Base-by-base conservation (phyloP, 2,113 vertebrate genomes). In the Tympanuchus pallidicinctus region DNA sequence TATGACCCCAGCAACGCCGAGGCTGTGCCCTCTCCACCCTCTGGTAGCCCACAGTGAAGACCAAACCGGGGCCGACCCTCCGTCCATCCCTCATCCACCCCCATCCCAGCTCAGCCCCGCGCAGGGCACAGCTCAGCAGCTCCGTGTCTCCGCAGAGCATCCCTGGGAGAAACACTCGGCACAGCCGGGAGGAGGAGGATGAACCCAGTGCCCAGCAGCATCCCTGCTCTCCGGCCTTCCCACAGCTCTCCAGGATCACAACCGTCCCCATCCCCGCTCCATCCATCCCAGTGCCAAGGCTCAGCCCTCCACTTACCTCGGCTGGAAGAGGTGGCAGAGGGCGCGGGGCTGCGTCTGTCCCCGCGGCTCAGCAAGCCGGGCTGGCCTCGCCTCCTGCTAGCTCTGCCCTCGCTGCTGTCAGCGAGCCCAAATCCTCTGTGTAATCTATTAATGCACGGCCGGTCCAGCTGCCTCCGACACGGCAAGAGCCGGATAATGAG, bases 401-500 rank as follows among this genome's bases (percentile, higher is more conserved):
- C 81, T 24, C 76, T 66, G 6, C 66, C 84, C 43, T 13, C 22
- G 74, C 93, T 77, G 56, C 93, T 77, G 56, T 4, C 11, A 61
- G 77, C 63, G 42, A 64, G 75, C 63, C 72, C 91, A 64, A 94
- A 92, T 24, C 95, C 96, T 88, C 86, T 28, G 90, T 79, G 95
- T 95, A 94, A 97, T 96, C 97, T 97, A 54, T 94, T 92, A 94
- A 95, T 93, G 94, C 84, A 14, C 83, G 43, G 88, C 70, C 22
- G 66, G 86, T 34, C 95, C 97, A 94, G 95, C 94, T 97, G 95
- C 92, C 64, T 82, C 92, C 63, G 7, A 21, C 90, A 60, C 84
- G 45, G 88, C 70, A 25, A 82, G 57, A 82, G 87, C 77, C 28
- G 77, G 95, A 93, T 85, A 45, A 61, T 16, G 94, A 90, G 57